Conservation (phyloP, 2,888 invertebrate species). For the Lingula anatina region DNA sequence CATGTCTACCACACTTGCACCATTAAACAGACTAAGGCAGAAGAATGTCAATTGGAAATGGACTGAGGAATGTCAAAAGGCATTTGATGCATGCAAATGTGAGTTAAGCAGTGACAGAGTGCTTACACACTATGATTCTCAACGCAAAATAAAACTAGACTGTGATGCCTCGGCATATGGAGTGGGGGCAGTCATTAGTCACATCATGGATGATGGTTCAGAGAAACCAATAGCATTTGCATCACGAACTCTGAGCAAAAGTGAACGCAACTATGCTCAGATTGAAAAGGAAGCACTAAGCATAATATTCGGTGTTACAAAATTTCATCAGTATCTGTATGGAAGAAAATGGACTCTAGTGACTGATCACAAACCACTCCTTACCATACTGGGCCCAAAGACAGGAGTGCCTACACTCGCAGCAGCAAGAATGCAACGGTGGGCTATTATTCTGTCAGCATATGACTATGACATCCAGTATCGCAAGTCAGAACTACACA, state of each 20-base stretch:
- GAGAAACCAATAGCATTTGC: constrained; percentile 50
- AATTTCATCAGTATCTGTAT: constrained; percentile 50
- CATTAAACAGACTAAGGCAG: constrained; percentile 2
- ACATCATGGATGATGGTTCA: constrained; percentile 30
- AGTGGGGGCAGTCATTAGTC: constrained; percentile 5
- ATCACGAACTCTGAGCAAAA: constrained; percentile 46
- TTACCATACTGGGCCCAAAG: constrained; percentile 40
- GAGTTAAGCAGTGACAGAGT: constrained; percentile 6
- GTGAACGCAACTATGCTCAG: constrained; percentile 40
- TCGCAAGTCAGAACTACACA: constrained; percentile 24
- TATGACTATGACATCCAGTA: constrained; percentile 42
- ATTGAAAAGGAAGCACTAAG: constrained; percentile 46
- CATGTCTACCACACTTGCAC: background rate
- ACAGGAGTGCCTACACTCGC: constrained; percentile 24
- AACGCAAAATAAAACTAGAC: background rate
- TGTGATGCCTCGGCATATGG: constrained; percentile 8
- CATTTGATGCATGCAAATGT: constrained; percentile 5
- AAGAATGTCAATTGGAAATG: constrained; percentile 5
- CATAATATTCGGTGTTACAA: constrained; percentile 46
- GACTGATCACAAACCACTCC: constrained; percentile 51
- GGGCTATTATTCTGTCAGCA: constrained; percentile 31
- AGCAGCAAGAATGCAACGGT: constrained; percentile 30
- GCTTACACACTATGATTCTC: constrained; percentile 6
- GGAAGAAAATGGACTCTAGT: constrained; percentile 49
- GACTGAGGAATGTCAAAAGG: constrained; percentile 3